Evolutionary conservation across 2,797 vertebrate genomes (phyloP).

Genomic region (Sciaenops ocellatus): DNA sequence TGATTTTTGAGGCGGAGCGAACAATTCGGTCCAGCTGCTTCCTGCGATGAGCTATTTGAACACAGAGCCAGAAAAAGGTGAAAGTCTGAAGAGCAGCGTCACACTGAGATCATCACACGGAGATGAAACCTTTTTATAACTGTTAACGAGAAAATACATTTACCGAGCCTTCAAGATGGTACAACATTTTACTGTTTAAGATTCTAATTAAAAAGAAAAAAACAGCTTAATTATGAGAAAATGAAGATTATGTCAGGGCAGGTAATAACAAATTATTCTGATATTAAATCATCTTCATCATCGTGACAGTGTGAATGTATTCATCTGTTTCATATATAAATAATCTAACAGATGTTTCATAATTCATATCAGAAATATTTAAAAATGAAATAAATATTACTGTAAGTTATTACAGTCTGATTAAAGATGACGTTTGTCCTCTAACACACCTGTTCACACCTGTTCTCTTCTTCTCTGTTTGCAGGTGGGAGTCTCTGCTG

Average conservation of each 20-base stretch:
- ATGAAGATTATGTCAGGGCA: not conserved
- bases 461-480: conserved; percentile 13
- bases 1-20: no score
- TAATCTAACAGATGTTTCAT: not conserved
- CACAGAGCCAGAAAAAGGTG: no score
- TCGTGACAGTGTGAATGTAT: no score
- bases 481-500: conserved; percentile 87
- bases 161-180: no score
- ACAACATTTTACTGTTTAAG: not conserved
- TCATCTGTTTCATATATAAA: not conserved
- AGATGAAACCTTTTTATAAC: no score
- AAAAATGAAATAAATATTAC: no score
- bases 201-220: not conserved
- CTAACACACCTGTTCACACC: no score
- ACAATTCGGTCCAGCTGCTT: no score
- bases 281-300: not conserved
- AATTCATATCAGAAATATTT: not conserved
- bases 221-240: not conserved
- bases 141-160: no score
- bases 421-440: not conserved
- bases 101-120: no score
- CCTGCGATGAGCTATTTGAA: no score
- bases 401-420: not conserved
- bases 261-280: not conserved
- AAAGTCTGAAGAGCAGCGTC: no score